These are phyloP conservation scores for Dipodomys ordii DNA, from an alignment of 2,113 vertebrate genomes.

Conservation along the genomic window DNA sequence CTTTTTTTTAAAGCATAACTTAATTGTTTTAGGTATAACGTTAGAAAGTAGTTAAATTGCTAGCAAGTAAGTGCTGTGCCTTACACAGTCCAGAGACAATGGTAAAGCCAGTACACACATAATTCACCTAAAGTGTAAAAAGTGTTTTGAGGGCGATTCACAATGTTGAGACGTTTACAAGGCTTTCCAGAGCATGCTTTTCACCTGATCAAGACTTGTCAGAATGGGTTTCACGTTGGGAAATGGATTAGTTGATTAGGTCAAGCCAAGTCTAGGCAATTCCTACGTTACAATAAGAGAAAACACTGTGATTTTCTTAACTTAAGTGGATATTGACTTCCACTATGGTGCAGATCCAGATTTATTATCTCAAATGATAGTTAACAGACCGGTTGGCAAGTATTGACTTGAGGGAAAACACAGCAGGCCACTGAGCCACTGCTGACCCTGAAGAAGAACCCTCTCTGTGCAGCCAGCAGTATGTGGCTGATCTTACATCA, in stretches of 20 bases:
- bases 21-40: background rate
- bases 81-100: background rate
- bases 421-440: constrained; percentile 58
- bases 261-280: constrained; percentile 43
- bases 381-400: constrained; percentile 61
- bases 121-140: constrained; percentile 33
- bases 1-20: background rate
- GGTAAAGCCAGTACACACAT: background rate
- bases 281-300: constrained; percentile 70
- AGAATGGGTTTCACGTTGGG: background rate
- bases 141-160: constrained; percentile 35
- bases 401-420: constrained; percentile 60
- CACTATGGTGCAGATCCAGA: constrained; percentile 70
- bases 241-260: constrained; percentile 55
- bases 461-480: constrained; percentile 26
- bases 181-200: background rate
- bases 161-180: constrained; percentile 29
- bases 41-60: background rate
- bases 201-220: background rate
- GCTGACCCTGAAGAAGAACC: constrained; percentile 40
- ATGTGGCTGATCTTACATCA: constrained; percentile 10
- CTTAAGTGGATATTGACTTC: constrained; percentile 82
- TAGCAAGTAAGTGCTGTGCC: background rate
- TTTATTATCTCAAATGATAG: constrained; percentile 79
- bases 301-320: constrained; percentile 80